These are phyloP conservation scores for Leptinotarsa haldemani DNA, from an alignment of 2,888 invertebrate genomes.

Conservation along the genomic window DNA sequence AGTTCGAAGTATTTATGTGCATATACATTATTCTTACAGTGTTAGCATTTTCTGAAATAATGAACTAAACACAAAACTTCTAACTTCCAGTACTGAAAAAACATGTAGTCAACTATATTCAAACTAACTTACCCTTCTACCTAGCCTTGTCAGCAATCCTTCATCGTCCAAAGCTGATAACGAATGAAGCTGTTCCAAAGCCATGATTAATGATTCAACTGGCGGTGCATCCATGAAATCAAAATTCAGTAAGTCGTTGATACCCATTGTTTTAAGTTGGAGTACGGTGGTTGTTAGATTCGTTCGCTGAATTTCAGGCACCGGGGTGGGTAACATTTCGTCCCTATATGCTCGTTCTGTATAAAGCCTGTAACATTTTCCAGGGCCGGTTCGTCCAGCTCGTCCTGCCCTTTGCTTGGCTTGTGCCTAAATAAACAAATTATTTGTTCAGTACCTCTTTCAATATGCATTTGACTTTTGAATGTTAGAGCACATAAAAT, in stretches of 20 bases:
- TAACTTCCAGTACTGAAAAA: too few relatives aligned
- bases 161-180: conserved; percentile 96
- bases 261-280: conserved; percentile 99
- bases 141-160: conserved; percentile 85
- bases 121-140: conserved; percentile 72
- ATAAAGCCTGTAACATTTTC: conserved; percentile 96
- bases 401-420: conserved; percentile 97
- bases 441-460: neutral
- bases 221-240: conserved; percentile 99
- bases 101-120: too few relatives aligned
- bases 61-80: too few relatives aligned
- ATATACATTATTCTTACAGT: too few relatives aligned
- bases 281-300: conserved; percentile 96
- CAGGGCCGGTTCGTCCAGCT: conserved; percentile 97
- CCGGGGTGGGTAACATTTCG: conserved; percentile 98
- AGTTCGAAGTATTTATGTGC: too few relatives aligned
- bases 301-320: conserved; percentile 98
- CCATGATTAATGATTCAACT: conserved; percentile 97
- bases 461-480: too few relatives aligned
- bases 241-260: conserved; percentile 97
- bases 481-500: too few relatives aligned
- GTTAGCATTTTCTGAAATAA: too few relatives aligned
- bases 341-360: conserved; percentile 98
- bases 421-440: conserved; percentile 75
- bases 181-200: conserved; percentile 95